phyloP scores from a whole-genome alignment of 2,888 invertebrate genomes.

The Sinohyriopsis cumingii region DNA sequence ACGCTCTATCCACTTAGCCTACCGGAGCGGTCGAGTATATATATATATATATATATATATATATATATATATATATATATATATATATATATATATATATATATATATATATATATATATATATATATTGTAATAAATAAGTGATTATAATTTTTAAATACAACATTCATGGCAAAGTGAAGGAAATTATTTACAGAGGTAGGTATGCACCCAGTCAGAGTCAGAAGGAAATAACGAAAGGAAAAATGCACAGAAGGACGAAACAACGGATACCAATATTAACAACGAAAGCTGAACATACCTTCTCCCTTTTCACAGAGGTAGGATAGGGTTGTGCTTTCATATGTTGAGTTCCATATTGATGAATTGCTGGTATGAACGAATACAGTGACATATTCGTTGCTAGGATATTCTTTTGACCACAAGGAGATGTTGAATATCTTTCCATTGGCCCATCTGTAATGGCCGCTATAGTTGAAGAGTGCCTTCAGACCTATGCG shows the following conservation, averaged over 20 bases:
- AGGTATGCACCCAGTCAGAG: no score
- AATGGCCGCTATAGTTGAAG: conserved; percentile 13
- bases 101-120: no score
- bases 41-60: no score
- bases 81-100: no score
- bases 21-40: no score
- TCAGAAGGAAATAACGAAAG: no score
- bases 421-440: conserved; percentile 3
- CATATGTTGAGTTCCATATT: conserved; percentile 4
- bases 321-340: conserved; percentile 1
- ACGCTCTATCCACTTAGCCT: no score
- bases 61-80: no score
- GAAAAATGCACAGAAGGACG: background rate
- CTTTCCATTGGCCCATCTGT: conserved; percentile 28
- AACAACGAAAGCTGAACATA: background rate
- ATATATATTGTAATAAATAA: no score
- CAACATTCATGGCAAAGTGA: no score
- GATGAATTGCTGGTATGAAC: conserved; percentile 7
- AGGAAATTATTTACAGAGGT: no score
- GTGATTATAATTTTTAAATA: no score
- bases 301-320: conserved; percentile 32
- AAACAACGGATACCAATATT: background rate
- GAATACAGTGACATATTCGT: conserved; percentile 9
- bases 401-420: conserved; percentile 7
- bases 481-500: conserved; percentile 20